Base-by-base conservation (phyloP, 2,113 vertebrate genomes). In the Salvelinus namaycush region DNA sequence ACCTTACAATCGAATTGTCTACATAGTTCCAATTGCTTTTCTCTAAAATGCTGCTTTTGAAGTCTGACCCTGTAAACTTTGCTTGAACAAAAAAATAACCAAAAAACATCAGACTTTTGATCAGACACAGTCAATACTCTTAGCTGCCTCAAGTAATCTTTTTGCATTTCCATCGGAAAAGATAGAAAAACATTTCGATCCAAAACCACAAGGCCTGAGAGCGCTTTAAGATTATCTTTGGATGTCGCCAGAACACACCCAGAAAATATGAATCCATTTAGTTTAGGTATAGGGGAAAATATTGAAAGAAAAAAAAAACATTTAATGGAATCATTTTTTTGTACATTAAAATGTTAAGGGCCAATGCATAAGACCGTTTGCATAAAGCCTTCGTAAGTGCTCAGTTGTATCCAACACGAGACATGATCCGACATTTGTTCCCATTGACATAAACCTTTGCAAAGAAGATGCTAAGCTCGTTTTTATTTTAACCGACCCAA, bases 161-260 rank as follows among this genome's bases (percentile, higher is more conserved):
- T 81, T 89, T 81, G 87, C 87, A 88, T 89, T 87, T 84, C 79
- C 84, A 84, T 87, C 86, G 73, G 69, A 81, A 84, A 74, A 87
- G 87, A 84, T 86, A 87, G 77, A 87, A 90, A 92, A 87, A 88
- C 83, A 83, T 89, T 90, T 88, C 88, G 77, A 91, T 87, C 88
- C 84, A 81, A 90, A 92, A 88, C 87, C 83, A 88, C 87, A 79
- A 92, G 89, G 87, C 88, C 90, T 87, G 85, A 93, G 94, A 94
- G 93, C 94, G 94, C 94, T 92, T 92, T 86, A 90, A 91, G 89
- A 90, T 91, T 86, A 90, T 94, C 92, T 94, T 94, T 93, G 93
- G 93, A 93, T 91, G 89, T 92, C 84, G 90, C 89, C 85, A 87
- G 79, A 90, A 90, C 75, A 93, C 89, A 92, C 89, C 91, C 85